phyloP scores from a whole-genome alignment of 1,140 invertebrate species.

The Lutraria rhynchaena region DNA sequence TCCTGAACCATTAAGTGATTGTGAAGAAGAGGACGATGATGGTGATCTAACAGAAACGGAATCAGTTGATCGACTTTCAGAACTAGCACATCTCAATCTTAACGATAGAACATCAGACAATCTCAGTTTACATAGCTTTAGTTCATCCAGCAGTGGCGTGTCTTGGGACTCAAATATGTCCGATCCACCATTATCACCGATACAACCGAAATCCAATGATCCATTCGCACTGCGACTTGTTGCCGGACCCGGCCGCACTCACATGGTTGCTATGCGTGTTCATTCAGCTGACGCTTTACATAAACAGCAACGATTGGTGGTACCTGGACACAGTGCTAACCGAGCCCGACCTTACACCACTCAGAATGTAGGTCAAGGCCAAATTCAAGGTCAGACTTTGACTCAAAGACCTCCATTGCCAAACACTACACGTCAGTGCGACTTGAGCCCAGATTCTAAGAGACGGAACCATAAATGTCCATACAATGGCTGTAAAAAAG shows the following conservation, averaged over 20 bases:
- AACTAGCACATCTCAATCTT: slow-evolving; percentile 76
- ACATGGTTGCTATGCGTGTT: slow-evolving; percentile 71
- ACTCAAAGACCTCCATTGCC: slow-evolving; percentile 53
- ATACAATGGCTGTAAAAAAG: slow-evolving; percentile 97
- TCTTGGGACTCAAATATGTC: slow-evolving; percentile 82
- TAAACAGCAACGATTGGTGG: slow-evolving; percentile 52
- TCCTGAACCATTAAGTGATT: slow-evolving; percentile 67
- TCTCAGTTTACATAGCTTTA: slow-evolving; percentile 78
- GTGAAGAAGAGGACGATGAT: slow-evolving; percentile 66
- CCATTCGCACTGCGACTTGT: slow-evolving; percentile 78
- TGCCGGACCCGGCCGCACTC: slow-evolving; percentile 74
- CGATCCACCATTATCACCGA: slow-evolving; percentile 77
- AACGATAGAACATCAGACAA: slow-evolving; percentile 74
- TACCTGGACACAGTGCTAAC: slow-evolving; percentile 59
- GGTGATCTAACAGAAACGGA: slow-evolving; percentile 65
- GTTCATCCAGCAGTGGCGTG: slow-evolving; percentile 80
- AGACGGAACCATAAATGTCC: slow-evolving; percentile 86
- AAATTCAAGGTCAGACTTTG: slow-evolving; percentile 59
- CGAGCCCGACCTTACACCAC: slow-evolving; percentile 67
- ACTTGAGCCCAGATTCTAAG: slow-evolving; percentile 77
- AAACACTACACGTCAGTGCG: slow-evolving; percentile 51
- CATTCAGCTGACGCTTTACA: slow-evolving; percentile 66
- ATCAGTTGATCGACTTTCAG: slow-evolving; percentile 73
- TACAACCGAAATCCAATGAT: slow-evolving; percentile 75
- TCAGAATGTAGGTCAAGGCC: slow-evolving; percentile 60